phyloP scores from a whole-genome alignment of 2,888 invertebrate genomes.

The Lomographa bimaculata region DNA sequence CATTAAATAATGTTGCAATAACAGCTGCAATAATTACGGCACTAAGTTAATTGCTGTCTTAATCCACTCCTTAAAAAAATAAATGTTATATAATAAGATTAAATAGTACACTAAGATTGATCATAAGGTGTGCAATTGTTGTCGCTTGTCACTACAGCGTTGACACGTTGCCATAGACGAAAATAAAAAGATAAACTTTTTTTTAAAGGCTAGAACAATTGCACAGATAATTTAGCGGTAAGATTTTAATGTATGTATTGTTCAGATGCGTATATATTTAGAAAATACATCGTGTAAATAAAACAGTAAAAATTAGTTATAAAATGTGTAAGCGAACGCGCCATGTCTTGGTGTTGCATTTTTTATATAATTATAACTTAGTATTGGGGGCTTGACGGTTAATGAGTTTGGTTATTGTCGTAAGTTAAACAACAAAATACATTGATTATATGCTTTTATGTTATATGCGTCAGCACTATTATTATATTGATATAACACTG shows the following conservation, averaged over 20 bases:
- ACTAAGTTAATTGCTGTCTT: conserved; percentile 76
- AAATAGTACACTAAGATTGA: conserved; percentile 62
- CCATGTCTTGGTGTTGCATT: conserved; percentile 63
- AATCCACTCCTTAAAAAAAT: conserved; percentile 73
- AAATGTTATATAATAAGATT: conserved; percentile 47
- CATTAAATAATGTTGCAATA: conserved; percentile 27
- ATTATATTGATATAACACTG: conserved; percentile 4
- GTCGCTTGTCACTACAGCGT: conserved; percentile 49
- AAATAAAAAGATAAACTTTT: conserved; percentile 24
- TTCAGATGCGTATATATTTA: conserved; percentile 84
- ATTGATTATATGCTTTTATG: conserved; percentile 3
- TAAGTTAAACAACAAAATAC: conserved; percentile 6
- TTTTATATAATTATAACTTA: conserved; percentile 58
- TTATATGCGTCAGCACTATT: conserved; percentile 2
- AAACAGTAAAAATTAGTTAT: conserved; percentile 53
- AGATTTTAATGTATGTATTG: conserved; percentile 82
- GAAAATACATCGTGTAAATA: conserved; percentile 80
- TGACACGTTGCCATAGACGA: conserved; percentile 53
- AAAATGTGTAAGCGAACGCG: conserved; percentile 44
- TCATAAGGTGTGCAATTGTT: conserved; percentile 77
- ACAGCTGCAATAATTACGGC: conserved; percentile 36
- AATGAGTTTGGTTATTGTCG: conserved; percentile 16
- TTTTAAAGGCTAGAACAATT: conserved; percentile 66
- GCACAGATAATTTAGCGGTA: conserved; percentile 71
- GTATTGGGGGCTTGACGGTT: conserved; percentile 50